These are phyloP conservation scores for Microcebus lehilahytsara DNA, from an alignment of 2,113 vertebrate species.

Conservation along the genomic window DNA sequence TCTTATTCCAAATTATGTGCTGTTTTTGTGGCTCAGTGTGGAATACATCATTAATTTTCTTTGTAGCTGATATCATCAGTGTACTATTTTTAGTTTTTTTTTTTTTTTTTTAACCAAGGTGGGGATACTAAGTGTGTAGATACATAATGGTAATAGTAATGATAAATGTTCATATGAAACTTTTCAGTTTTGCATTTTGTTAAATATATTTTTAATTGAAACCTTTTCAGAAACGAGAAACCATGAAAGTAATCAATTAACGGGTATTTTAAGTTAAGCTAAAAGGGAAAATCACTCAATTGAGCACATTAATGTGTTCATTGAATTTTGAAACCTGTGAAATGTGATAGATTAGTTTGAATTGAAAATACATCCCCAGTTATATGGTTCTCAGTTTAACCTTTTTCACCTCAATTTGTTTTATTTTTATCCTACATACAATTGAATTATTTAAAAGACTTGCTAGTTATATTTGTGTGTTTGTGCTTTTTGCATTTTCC, in stretches of 20 bases:
- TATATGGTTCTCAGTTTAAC: background rate
- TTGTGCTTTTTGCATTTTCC: background rate
- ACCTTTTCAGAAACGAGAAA: conserved; percentile 11
- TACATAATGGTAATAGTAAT: background rate
- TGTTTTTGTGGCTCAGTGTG: background rate
- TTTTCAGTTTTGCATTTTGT: conserved; percentile 39
- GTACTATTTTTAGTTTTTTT: conserved; percentile 12
- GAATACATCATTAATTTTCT: background rate
- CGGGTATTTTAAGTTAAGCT: conserved; percentile 20
- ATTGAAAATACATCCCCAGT: background rate
- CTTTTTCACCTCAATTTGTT: conserved; percentile 6
- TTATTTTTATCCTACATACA: conserved; percentile 12
- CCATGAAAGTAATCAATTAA: background rate
- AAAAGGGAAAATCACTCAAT: conserved; percentile 44
- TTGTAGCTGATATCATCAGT: background rate
- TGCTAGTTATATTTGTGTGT: background rate
- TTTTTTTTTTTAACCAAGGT: background rate
- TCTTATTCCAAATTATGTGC: conserved; percentile 3
- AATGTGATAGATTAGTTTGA: conserved; percentile 22
- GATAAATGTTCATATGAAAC: conserved; percentile 20
- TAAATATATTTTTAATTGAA: background rate
- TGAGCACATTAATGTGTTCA: conserved; percentile 36
- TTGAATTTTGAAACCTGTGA: conserved; percentile 53
- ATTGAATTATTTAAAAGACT: background rate
- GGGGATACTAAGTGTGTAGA: background rate